A percentile compares a stretch with the other conserved stretches of the same genome.
These are phyloP conservation scores for Caradrina kadenii DNA, from an alignment of 2,888 invertebrate genomes.

Conservation along the genomic window DNA sequence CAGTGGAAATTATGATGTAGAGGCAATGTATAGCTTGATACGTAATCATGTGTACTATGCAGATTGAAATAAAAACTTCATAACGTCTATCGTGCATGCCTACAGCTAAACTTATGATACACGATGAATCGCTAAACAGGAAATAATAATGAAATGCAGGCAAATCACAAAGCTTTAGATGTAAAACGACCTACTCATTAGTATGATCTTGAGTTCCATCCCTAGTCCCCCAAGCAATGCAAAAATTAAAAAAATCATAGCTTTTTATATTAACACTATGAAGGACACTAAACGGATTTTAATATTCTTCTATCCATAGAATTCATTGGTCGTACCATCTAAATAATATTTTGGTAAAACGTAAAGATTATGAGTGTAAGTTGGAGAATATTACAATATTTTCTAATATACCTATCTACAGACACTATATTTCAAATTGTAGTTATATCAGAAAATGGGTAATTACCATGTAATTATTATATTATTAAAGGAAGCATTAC, in stretches of 20 bases:
- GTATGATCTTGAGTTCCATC: background rate
- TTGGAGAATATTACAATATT: constrained; percentile 8
- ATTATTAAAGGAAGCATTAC: background rate
- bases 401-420: constrained; percentile 27
- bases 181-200: constrained; percentile 2
- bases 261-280: background rate
- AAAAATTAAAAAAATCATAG: background rate
- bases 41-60: background rate
- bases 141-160: constrained; percentile 43
- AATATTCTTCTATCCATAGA: background rate
- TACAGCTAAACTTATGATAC: constrained; percentile 41
- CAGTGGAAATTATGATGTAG: no score
- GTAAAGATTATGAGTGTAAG: constrained; percentile 3
- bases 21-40: background rate
- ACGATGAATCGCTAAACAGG: constrained; percentile 17
- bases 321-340: background rate
- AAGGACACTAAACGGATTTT: no score
- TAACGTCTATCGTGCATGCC: background rate
- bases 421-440: background rate
- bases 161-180: constrained; percentile 35
- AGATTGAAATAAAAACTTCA: constrained; percentile 14
- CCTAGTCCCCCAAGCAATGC: background rate
- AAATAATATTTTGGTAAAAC: constrained; percentile 1
- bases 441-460: constrained; percentile 4
- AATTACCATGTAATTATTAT: background rate